Base-by-base conservation (phyloP, 2,888 invertebrate species). In the Uloborus plumipes region DNA sequence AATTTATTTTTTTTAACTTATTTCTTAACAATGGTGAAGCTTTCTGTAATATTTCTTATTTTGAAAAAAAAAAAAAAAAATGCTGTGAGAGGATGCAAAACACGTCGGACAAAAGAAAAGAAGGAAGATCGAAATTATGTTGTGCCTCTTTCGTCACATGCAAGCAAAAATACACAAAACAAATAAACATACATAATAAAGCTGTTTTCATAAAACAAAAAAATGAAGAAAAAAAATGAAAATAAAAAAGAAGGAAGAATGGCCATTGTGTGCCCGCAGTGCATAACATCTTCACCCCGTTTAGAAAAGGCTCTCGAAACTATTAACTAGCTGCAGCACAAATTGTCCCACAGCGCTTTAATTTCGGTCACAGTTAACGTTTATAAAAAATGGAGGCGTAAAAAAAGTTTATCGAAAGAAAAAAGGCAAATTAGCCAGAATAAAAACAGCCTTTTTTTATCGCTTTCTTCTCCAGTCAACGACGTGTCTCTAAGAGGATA, bases 221-320 rank as follows among this genome's bases (percentile, higher is more conserved):
- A 62, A 70, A 31, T 20, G 53, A 51, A 18, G 58, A 62, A 70
- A 77, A 70, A 77, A 70, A 4, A 16, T 13, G 22, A 50, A 31
- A 58, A 50, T 59, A 55, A 58, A 71, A 70, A 70, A 78, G 67
- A 66, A 73, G 51, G 61, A 80, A 51, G 58, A 58, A 15, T 18
- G 49, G 50, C 50, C 53, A 22, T 26, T 61, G 69, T 51, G 69
- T 20, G 73, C 80, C 80, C 80, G 49, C 74, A 81, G 64, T 74
- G 74, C 80, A 74, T 81, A 74, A 81, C 69, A 81, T 81, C 80
- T 74, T 81, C 62, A 39, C 39, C 66, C 70, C 74, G 69, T 81
- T 74, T 81, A 81, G 75, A 81, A 74, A 81, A 58, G 65, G 53
- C 67, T 69, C 49, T 74, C 62, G 51, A 26, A 53, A 47, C 73